Evolutionary conservation across 2,797 vertebrate species (phyloP).

Genomic region (Argentina silus): DNA sequence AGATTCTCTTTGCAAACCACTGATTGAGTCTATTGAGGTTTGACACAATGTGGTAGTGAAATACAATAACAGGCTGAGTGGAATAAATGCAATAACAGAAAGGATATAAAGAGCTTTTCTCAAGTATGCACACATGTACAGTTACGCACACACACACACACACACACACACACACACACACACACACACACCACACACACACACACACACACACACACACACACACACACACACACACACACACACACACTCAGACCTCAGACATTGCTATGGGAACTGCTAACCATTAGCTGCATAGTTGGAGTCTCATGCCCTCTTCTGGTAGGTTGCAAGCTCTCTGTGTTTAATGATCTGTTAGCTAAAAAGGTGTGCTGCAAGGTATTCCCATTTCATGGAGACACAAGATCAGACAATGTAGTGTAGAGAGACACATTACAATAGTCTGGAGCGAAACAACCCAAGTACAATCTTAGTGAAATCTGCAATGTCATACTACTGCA

Average conservation of each 20-base stretch:
- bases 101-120: background rate
- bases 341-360: background rate
- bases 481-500: too few species aligned
- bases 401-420: background rate
- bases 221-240: slow-evolving; percentile 23
- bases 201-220: slow-evolving; percentile 19
- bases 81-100: background rate
- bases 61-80: background rate
- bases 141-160: too few species aligned
- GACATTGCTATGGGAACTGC: slow-evolving; percentile 18
- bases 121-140: background rate
- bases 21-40: background rate
- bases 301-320: slow-evolving; percentile 77
- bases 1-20: background rate
- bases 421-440: background rate
- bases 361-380: background rate
- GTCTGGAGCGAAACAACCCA: too few species aligned
- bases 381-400: background rate
- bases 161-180: slow-evolving; percentile 3
- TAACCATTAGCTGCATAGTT: slow-evolving; percentile 23
- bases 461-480: too few species aligned
- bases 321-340: slow-evolving; percentile 45
- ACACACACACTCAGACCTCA: background rate
- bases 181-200: background rate
- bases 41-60: background rate